Evolutionary conservation across 1,140 invertebrate genomes (phyloP), one percentile per base, ranked within the genome.

Genomic region (Drosophila novamexicana): DNA sequence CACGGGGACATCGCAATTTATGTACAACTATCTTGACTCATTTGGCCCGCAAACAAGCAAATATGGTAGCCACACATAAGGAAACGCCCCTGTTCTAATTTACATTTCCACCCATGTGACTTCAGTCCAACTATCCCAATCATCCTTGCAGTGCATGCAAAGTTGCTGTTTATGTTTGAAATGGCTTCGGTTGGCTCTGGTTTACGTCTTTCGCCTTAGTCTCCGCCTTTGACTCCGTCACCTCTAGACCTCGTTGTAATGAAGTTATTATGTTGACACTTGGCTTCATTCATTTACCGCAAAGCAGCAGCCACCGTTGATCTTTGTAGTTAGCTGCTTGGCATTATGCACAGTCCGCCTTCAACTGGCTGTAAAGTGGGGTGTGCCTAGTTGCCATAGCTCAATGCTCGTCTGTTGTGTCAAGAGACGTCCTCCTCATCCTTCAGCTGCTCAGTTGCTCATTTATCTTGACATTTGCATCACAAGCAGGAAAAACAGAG

Each of bases 221-320:
- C 50, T 62, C 36, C 59, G 53, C 39, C 75, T 69, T 77, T 63
- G 52, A 63, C 66, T 71, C 8, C 56, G 70, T 45, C 64, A 61
- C 64, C 56, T 57, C 36, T 42, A 12, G 8, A n/a, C 34, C 45
- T 63, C 42, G 47, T 58, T 39, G 50, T 79, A 89, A 89, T 89
- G 77, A 88, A 88, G 79, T 89, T 88, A 88, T 88, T 86, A 71
- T 88, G 84, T 88, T 83, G 84, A 88, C 84, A 88, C 84, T 89
- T 78, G 80, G 67, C 80, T 84, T 80, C 42, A 72, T 88, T 80
- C 74, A 70, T 70, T 79, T 73, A 45, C 65, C 42, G 39, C 47
- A 53, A 62, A 62, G 22, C 70, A 75, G 57, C 59, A 44, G 10
- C 45, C 67, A 14, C 45, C 79, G 64, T 75, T 69, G 66, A 83